These are phyloP conservation scores for Toxotes jaculatrix DNA, from an alignment of 2,113 vertebrate species.

Conservation along the genomic window DNA sequence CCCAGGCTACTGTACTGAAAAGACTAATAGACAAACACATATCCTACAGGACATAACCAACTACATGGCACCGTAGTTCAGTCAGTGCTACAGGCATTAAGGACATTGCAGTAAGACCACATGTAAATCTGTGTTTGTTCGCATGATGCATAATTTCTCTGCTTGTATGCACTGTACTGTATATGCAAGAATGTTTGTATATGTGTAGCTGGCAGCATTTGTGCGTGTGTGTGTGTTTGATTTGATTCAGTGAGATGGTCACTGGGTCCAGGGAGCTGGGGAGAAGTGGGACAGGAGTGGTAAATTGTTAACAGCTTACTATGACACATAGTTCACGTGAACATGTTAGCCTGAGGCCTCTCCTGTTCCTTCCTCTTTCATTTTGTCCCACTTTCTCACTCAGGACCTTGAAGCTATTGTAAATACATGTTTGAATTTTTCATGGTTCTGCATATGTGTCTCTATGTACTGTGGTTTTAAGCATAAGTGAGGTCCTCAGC, in stretches of 20 bases:
- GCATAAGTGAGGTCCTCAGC: conserved; percentile 19
- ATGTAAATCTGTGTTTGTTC: conserved; percentile 39
- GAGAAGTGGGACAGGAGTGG: conserved; percentile 55
- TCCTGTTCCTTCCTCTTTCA: conserved; percentile 54
- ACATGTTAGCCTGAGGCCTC: conserved; percentile 44
- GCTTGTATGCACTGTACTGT: conserved; percentile 8
- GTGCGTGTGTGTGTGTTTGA: conserved; percentile 24
- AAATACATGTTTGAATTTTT: conserved; percentile 45
- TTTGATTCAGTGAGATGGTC: conserved; percentile 59
- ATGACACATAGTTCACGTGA: conserved; percentile 69
- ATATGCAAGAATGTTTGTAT: conserved; percentile 26
- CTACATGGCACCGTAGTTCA: conserved; percentile 46
- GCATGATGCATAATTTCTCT: conserved; percentile 19
- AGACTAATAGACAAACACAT: conserved; percentile 54
- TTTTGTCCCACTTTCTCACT: conserved; percentile 34
- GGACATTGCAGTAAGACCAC: conserved; percentile 11
- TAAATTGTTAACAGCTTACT: conserved; percentile 64
- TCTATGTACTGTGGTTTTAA: conserved; percentile 20
- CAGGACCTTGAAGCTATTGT: conserved; percentile 40
- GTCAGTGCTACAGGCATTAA: conserved; percentile 27
- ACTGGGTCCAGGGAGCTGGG: conserved; percentile 30
- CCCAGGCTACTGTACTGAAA: conserved; percentile 63
- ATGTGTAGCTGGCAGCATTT: conserved; percentile 21
- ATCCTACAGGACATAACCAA: conserved; percentile 26
- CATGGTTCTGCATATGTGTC: conserved; percentile 14